Evolutionary conservation across 2,797 vertebrate genomes (phyloP), one percentile per base, ranked within the genome.

Genomic region (Helarctos malayanus): DNA sequence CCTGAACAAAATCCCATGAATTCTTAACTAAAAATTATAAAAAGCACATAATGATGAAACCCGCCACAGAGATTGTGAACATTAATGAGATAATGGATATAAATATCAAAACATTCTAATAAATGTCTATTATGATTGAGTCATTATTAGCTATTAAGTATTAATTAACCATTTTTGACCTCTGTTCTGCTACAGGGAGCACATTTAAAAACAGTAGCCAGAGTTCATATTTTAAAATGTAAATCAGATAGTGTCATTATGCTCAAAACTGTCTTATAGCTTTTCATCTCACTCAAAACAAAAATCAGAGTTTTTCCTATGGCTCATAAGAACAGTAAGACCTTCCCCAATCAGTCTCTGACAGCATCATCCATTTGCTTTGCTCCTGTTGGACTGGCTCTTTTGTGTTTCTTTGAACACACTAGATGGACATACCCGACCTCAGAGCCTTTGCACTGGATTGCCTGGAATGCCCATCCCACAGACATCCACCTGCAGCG

Each of bases 51-150:
- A 56, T 57, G 35, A 49, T 19, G 41, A 63, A 0, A 59, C 3
- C 6, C 5, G 52, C 61, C 15, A 16, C 1, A 12, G 11, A 41
- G 12, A 59, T 13, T 65, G 21, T 92, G 7, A 87, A 61, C 92
- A 69, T 54, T 41, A 78, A 71, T 57, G 16, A 81, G 52, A 27
- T 71, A 82, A 78, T 21, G 15, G 4, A 7, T 45, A 69, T 52
- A 89, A 94, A 76, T 68, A 56, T n/a, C 23, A 82, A 93, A 91
- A 16, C n/a, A 38, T 76, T 21, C 35, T 21, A 83, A 38, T 54
- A 81, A 80, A 54, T 21, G 21, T 81, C 47, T 93, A 1, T 45
- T 80, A 92, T 21, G 3, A 5, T n/a, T 85, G 7, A 87, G 69
- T 65, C 23, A 59, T 82, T 59, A 76, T 29, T 85, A 87, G 2